Conservation (phyloP, 2,797 vertebrate genomes). For the Sebastes aleutianus region DNA sequence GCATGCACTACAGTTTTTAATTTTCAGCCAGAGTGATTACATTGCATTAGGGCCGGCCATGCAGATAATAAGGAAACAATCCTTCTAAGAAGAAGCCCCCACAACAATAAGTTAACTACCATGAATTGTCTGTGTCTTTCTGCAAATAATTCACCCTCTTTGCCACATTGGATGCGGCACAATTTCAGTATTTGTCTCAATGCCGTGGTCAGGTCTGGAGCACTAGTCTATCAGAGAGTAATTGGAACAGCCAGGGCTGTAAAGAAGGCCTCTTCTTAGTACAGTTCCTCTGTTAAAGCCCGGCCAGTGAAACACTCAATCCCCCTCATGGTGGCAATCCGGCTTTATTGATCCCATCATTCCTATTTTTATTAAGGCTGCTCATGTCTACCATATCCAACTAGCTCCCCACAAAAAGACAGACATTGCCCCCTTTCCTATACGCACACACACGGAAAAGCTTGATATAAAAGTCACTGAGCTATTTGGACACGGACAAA, state of each 20-base stretch:
- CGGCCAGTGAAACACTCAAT: slow-evolving; percentile 52
- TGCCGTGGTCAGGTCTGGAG: slow-evolving; percentile 33
- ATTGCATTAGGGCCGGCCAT: slow-evolving; percentile 36
- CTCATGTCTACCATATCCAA: slow-evolving; percentile 53
- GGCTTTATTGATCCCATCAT: slow-evolving; percentile 71
- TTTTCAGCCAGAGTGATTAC: slow-evolving; percentile 53
- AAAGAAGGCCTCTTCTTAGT: slow-evolving; percentile 53
- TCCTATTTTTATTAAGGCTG: slow-evolving; percentile 63
- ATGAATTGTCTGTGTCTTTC: slow-evolving; percentile 17
- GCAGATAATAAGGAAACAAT: slow-evolving; percentile 66
- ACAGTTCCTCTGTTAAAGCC: slow-evolving; percentile 57
- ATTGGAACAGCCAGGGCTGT: slow-evolving; percentile 55
- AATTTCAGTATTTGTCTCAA: slow-evolving; percentile 7
- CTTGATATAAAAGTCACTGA: slow-evolving; percentile 26
- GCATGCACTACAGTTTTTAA: slow-evolving; percentile 47
- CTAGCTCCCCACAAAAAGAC: slow-evolving; percentile 22
- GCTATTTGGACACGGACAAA: neutral
- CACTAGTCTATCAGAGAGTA: slow-evolving; percentile 57
- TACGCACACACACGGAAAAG: neutral
- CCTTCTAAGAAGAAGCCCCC: slow-evolving; percentile 3
- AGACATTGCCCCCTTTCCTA: neutral
- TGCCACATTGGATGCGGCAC: neutral
- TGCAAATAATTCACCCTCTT: slow-evolving; percentile 18
- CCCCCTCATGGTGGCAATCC: slow-evolving; percentile 68
- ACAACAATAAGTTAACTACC: slow-evolving; percentile 28